These are phyloP conservation scores for Parauchenoglanis punctatus DNA, from an alignment of 2,797 vertebrate species.

Conservation along the genomic window DNA sequence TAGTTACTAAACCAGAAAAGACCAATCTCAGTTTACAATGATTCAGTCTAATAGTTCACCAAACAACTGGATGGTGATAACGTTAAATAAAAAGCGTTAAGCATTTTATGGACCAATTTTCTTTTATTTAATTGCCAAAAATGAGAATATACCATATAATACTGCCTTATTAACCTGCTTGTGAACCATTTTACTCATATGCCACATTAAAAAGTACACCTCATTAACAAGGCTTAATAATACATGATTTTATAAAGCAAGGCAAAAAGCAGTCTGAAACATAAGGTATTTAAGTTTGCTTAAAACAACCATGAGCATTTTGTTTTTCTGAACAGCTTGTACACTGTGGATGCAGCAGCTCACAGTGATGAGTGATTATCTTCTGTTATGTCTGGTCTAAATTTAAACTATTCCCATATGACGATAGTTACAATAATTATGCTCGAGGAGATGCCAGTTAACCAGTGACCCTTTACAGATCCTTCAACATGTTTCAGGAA, in stretches of 20 bases:
- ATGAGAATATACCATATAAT: no score
- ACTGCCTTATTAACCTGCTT: not conserved
- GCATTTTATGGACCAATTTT: not conserved
- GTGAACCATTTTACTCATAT: not conserved
- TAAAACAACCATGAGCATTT: not conserved
- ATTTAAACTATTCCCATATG: conserved; percentile 45
- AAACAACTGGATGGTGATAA: not conserved
- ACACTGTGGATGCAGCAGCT: not conserved
- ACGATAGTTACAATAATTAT: not conserved
- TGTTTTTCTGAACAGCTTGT: not conserved
- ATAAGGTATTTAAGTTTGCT: not conserved
- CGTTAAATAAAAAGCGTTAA: not conserved
- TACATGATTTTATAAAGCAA: not conserved
- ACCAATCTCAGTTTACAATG: not conserved
- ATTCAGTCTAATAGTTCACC: not conserved
- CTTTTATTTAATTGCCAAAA: not conserved
- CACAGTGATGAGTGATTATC: conserved; percentile 18
- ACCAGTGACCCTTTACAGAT: not conserved
- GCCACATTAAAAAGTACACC: not conserved
- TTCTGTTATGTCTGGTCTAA: conserved; percentile 40
- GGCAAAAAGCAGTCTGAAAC: not conserved
- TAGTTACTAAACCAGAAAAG: not conserved
- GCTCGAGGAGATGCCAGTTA: conserved; percentile 7
- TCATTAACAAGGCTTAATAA: not conserved
- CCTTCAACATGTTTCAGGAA: conserved; percentile 33